A percentile compares a stretch with the other conserved stretches of the same genome.
Conservation (phyloP, 2,888 invertebrate species). For the Stomorhina lunata region DNA sequence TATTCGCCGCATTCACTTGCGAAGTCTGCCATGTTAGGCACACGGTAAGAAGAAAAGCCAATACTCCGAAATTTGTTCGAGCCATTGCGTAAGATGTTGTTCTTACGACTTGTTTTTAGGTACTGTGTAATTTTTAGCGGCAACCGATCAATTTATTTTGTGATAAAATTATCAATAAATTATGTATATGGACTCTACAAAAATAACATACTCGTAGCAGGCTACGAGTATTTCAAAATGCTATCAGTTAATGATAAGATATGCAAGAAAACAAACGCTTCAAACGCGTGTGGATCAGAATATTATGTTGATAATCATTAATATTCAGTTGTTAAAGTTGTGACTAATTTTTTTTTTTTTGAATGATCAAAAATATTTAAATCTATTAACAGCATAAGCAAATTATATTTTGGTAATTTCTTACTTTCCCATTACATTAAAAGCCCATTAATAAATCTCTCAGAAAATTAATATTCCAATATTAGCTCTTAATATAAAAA, state of each 20-base stretch:
- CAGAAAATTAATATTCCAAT: too few relatives aligned
- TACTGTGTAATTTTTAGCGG: background rate
- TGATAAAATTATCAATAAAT: background rate
- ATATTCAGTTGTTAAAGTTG: too few relatives aligned
- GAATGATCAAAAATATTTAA: background rate
- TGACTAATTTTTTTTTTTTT: too few relatives aligned
- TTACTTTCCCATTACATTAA: too few relatives aligned
- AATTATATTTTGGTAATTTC: too few relatives aligned
- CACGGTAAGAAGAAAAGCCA: background rate
- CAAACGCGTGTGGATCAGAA: too few relatives aligned
- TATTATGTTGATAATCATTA: too few relatives aligned
- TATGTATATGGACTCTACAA: background rate
- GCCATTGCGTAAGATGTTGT: background rate
- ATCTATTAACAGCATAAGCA: too few relatives aligned
- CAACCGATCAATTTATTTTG: background rate
- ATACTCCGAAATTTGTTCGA: background rate
- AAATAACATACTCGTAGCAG: background rate
- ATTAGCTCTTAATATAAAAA: too few relatives aligned
- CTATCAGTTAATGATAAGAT: background rate
- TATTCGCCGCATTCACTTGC: constrained; percentile 70
- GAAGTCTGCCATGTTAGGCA: constrained; percentile 20
- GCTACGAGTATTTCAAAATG: background rate
- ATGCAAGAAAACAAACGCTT: background rate
- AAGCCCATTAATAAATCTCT: too few relatives aligned
- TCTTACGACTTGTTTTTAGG: background rate